phyloP scores from a whole-genome alignment of 2,113 vertebrate genomes.

The Tyto alba region DNA sequence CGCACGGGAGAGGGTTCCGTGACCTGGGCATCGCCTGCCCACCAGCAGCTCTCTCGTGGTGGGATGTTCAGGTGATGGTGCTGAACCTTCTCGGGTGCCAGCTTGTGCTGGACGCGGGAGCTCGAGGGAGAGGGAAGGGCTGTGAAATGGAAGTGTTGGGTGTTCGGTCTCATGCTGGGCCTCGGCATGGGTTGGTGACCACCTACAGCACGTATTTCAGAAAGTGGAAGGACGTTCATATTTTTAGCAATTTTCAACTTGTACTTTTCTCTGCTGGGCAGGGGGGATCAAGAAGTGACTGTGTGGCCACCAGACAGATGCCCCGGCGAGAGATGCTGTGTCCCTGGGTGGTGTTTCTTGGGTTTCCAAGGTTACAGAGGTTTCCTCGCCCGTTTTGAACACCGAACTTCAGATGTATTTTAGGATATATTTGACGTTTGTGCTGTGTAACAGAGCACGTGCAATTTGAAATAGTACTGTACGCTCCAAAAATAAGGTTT shows the following conservation, averaged over 20 bases:
- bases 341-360: neutral
- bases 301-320: neutral
- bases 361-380: rapidly evolving
- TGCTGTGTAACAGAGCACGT: neutral
- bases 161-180: neutral
- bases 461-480: neutral
- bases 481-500: neutral
- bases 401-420: neutral
- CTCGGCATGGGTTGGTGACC: neutral
- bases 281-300: neutral
- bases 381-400: rapidly evolving
- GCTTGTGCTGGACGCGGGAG: neutral
- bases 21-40: neutral
- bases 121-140: neutral
- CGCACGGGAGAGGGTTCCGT: neutral
- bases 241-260: neutral
- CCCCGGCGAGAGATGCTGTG: neutral
- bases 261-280: neutral
- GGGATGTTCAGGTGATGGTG: neutral
- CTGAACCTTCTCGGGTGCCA: no score
- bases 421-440: neutral
- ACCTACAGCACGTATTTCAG: neutral
- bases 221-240: neutral
- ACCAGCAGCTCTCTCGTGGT: rapidly evolving
- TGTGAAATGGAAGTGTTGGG: rapidly evolving